Percentiles rank a stretch among this genome's conserved stretches.
Evolutionary conservation across 2,797 vertebrate genomes (phyloP).

Genomic region (Lemur catta): DNA sequence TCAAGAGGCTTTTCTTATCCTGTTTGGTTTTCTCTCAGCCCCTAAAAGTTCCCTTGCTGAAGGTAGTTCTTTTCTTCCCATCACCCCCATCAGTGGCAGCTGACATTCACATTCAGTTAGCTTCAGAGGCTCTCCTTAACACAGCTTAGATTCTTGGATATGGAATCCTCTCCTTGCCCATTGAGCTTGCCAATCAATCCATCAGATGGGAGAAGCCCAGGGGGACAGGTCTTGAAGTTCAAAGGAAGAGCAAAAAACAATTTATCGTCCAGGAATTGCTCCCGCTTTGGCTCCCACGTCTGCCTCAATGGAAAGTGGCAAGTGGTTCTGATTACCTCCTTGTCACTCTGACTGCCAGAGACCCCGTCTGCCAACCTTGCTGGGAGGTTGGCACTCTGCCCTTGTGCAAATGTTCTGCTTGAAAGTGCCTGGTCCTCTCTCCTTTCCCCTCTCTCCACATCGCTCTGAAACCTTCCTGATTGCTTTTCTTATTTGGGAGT

Average conservation of each 20-base stretch:
- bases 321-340: conserved; percentile 77
- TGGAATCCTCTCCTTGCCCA: conserved; percentile 70
- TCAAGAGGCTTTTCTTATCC: conserved; percentile 55
- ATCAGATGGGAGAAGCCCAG: conserved; percentile 66
- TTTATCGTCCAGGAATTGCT: conserved; percentile 79
- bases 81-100: conserved; percentile 66
- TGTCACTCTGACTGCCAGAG: conserved; percentile 60
- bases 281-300: conserved; percentile 67
- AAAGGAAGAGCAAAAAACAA: conserved; percentile 79
- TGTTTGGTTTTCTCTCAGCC: conserved; percentile 31
- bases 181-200: conserved; percentile 78
- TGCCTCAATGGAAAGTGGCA: conserved; percentile 71
- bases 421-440: background rate
- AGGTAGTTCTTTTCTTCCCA: conserved; percentile 55
- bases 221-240: conserved; percentile 64
- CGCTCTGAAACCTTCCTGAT: conserved; percentile 70
- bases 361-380: conserved; percentile 59
- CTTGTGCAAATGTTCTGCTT: conserved; percentile 67
- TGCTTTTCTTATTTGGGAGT: conserved; percentile 55
- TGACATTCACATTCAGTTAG: conserved; percentile 81
- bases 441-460: background rate
- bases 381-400: conserved; percentile 63
- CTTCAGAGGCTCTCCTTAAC: conserved; percentile 71
- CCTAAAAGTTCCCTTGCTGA: background rate
- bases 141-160: conserved; percentile 64